These are phyloP conservation scores for Ancistrus triradiatus DNA, from an alignment of 2,113 vertebrate genomes.

Conservation along the genomic window DNA sequence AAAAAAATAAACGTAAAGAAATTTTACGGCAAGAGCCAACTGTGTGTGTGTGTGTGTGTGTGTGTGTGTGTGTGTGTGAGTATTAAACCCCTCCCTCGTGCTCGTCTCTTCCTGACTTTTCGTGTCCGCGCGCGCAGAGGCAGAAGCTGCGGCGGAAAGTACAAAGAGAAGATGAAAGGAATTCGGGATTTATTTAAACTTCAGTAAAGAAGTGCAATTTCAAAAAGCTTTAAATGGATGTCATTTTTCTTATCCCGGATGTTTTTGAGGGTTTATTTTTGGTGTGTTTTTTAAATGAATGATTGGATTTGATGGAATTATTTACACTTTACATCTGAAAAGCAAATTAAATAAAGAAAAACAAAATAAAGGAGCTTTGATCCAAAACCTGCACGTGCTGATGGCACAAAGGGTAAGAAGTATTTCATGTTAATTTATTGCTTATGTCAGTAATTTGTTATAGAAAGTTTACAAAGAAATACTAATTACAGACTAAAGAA, in stretches of 20 bases:
- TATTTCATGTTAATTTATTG: constrained; percentile 23
- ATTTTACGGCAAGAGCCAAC: too few species aligned
- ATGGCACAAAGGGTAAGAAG: constrained; percentile 98
- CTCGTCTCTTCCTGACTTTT: not conserved
- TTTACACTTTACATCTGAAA: not conserved
- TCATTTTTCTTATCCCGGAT: too few species aligned
- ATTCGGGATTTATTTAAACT: not conserved
- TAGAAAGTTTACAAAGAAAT: not conserved
- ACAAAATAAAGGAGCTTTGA: constrained; percentile 41
- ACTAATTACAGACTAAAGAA: too few species aligned
- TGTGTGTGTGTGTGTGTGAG: too few species aligned
- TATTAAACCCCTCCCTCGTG: not conserved
- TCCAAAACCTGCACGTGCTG: constrained; percentile 78
- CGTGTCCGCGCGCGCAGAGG: not conserved
- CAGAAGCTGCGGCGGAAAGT: not conserved
- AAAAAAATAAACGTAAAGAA: too few species aligned
- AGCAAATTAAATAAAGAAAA: too few species aligned
- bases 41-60: too few species aligned
- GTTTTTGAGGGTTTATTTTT: too few species aligned
- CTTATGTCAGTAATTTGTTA: not conserved
- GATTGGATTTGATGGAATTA: too few species aligned
- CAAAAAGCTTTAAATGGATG: constrained; percentile 41
- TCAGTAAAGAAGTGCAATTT: not conserved
- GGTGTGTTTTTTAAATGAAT: too few species aligned
- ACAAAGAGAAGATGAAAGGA: not conserved